A percentile compares a stretch with the other conserved stretches of the same genome.
Evolutionary conservation across 2,113 vertebrate genomes (phyloP).

Genomic region (Mus spicilegus): DNA sequence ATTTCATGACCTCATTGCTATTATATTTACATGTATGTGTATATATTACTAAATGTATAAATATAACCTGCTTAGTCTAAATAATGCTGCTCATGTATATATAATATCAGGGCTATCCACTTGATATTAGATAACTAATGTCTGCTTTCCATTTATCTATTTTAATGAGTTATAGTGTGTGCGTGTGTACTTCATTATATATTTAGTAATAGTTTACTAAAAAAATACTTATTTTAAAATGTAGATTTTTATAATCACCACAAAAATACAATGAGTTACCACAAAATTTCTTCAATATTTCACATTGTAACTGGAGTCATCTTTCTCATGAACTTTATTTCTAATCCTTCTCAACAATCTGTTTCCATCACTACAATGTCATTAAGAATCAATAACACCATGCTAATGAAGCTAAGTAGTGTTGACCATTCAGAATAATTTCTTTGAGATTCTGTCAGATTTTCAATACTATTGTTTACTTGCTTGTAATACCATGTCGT

Average conservation of each 20-base stretch:
- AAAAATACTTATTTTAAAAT: background rate
- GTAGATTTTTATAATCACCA: background rate
- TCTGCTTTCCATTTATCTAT: background rate
- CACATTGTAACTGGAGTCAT: background rate
- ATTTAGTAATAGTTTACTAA: background rate
- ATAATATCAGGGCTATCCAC: background rate
- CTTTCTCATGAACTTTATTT: background rate
- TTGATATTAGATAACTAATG: background rate
- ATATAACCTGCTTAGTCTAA: background rate
- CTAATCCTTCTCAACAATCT: background rate
- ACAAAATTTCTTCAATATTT: background rate
- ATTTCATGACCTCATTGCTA: background rate
- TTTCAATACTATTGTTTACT: background rate
- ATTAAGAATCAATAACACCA: background rate
- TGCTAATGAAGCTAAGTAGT: background rate
- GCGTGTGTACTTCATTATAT: background rate
- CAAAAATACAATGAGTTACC: background rate
- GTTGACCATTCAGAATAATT: background rate
- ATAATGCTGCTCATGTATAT: background rate
- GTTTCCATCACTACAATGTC: background rate
- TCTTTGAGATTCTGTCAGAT: background rate
- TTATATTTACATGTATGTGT: background rate
- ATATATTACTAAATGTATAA: background rate
- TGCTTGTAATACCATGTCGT: background rate
- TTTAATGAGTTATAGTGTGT: background rate